These are phyloP conservation scores for Buathra laborator DNA, from an alignment of 2,888 invertebrate genomes.

Conservation along the genomic window DNA sequence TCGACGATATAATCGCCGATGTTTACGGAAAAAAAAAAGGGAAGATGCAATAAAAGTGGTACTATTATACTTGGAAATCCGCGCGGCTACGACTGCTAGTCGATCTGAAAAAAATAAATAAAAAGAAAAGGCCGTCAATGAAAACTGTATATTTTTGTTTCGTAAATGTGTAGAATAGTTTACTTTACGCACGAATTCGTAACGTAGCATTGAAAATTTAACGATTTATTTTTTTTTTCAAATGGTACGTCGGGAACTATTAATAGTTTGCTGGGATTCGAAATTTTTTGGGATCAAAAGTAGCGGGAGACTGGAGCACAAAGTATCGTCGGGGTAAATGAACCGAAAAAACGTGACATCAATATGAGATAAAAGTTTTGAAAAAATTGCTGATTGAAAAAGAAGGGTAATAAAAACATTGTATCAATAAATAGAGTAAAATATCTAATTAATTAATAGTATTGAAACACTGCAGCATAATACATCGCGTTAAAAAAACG, in stretches of 20 bases:
- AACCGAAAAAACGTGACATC: no score
- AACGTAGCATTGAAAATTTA: background rate
- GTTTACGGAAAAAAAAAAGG: background rate
- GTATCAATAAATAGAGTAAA: no score
- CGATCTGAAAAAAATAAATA: constrained; percentile 7
- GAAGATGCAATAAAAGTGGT: background rate
- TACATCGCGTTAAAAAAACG: no score
- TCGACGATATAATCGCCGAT: background rate
- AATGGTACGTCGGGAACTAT: background rate
- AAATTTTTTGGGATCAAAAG: no score
- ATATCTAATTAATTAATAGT: no score
- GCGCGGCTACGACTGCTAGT: background rate
- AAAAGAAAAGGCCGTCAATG: background rate
- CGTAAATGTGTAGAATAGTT: background rate
- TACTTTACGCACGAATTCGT: background rate
- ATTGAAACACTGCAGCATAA: no score
- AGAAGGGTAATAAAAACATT: no score
- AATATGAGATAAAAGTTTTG: no score
- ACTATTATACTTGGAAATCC: background rate
- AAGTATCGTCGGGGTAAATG: no score
- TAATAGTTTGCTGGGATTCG: background rate
- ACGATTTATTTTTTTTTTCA: background rate
- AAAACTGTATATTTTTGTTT: background rate
- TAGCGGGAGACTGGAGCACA: no score
- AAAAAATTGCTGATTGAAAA: no score